These are phyloP conservation scores for Odontomyia ornata DNA, from an alignment of 2,888 invertebrate genomes.

Conservation along the genomic window DNA sequence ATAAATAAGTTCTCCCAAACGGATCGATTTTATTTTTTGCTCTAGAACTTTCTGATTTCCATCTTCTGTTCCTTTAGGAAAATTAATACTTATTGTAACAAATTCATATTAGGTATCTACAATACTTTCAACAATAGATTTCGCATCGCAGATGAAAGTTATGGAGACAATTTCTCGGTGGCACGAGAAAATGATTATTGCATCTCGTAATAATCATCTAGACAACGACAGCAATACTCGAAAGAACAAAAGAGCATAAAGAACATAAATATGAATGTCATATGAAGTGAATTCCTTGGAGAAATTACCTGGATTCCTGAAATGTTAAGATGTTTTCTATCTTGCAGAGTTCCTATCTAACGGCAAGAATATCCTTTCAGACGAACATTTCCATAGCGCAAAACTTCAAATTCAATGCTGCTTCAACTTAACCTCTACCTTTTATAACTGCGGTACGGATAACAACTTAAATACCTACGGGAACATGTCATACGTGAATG, in stretches of 20 bases:
- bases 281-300: slow-evolving; percentile 36
- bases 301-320: slow-evolving; percentile 40
- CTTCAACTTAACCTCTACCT: slow-evolving; percentile 21
- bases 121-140: too few relatives aligned
- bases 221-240: slow-evolving; percentile 12
- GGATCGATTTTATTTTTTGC: too few relatives aligned
- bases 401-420: slow-evolving; percentile 36
- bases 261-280: slow-evolving; percentile 36
- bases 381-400: background rate
- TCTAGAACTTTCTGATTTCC: too few relatives aligned
- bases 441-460: slow-evolving; percentile 30
- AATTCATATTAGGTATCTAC: too few relatives aligned
- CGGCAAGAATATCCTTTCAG: slow-evolving; percentile 19
- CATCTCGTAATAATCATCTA: background rate
- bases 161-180: too few relatives aligned
- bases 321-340: slow-evolving; percentile 25
- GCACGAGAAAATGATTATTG: slow-evolving; percentile 25
- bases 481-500: slow-evolving; percentile 33
- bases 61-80: too few relatives aligned
- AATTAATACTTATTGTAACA: too few relatives aligned
- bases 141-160: too few relatives aligned
- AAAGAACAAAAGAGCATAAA: slow-evolving; percentile 15
- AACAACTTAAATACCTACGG: slow-evolving; percentile 40
- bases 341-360: slow-evolving; percentile 13
- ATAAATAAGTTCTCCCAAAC: too few relatives aligned